These are phyloP conservation scores for Monomorium pharaonis DNA, from an alignment of 1,140 invertebrate genomes.

Conservation along the genomic window DNA sequence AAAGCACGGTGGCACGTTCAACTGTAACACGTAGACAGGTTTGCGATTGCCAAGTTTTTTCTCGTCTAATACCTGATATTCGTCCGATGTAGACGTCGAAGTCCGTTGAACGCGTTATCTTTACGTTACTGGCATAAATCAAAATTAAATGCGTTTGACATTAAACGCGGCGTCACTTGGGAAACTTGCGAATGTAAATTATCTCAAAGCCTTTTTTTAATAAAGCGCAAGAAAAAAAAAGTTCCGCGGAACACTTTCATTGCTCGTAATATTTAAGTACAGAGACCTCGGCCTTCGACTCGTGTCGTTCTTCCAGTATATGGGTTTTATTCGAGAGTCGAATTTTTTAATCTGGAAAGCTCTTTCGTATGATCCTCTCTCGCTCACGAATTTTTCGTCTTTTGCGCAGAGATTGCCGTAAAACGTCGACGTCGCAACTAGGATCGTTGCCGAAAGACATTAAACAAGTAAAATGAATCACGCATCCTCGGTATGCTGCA, in stretches of 20 bases:
- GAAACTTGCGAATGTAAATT: constrained; percentile 27
- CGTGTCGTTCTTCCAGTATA: background rate
- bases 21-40: background rate
- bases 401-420: background rate
- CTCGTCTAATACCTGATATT: background rate
- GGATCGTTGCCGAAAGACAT: background rate
- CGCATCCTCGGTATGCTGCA: constrained; percentile 3
- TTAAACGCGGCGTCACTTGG: background rate
- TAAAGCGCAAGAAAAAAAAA: background rate
- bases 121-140: constrained; percentile 20
- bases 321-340: constrained; percentile 27
- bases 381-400: background rate
- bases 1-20: background rate
- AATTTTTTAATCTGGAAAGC: constrained; percentile 23
- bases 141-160: constrained; percentile 36
- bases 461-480: constrained; percentile 48
- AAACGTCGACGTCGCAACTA: background rate
- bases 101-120: background rate
- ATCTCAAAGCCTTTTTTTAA: constrained; percentile 13
- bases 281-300: background rate
- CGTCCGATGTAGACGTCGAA: background rate
- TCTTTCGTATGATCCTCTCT: background rate
- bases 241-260: constrained; percentile 1
- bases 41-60: background rate
- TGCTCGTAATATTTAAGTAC: constrained; percentile 44